Evolutionary conservation across 1,140 invertebrate genomes (phyloP), one percentile per base, ranked within the genome.

Genomic region (Papilio polyxenes): DNA sequence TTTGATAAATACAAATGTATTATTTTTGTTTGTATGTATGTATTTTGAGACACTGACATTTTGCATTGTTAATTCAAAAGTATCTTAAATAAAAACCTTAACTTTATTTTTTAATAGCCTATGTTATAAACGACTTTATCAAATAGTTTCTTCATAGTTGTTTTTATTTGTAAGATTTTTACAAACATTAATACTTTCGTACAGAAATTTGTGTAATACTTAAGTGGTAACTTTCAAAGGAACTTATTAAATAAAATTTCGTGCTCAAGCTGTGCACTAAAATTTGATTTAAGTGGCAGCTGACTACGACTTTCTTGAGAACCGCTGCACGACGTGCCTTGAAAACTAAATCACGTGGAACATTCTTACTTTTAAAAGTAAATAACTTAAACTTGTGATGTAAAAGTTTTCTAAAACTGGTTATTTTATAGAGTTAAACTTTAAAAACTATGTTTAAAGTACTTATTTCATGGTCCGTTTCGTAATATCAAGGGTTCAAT

Each of bases 321-420:
- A 72, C 65, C 65, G 65, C 59, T 65, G 59, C 65, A 72, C 65
- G 4, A 72, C 65, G 65, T 72, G 65, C 37, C 65, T 72, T 72
- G 31, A 72, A 65, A 72, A 37, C 65, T 72, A 40, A 72, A 72
- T 40, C 65, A 37, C n/a, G 7, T 72, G 65, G 65, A 31, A 72
- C 65, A 40, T 72, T 65, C 1, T 20, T 23, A 37, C 62, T 72
- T 72, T 72, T 72, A 72, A 72, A 72, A 37, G 62, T 4, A 65
- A 65, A 31, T 31, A 11, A 31, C 59, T 23, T 65, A 23, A 23
- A 69, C 10, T 13, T 65, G 6, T 31, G 62, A 17, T 10, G 15
- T 65, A 23, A 65, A 65, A 31, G 3, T 65, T 23, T 65, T 65
- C 8, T 65, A 31, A 20, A 23, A 62, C n/a, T 20, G 20, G n/a